Conservation (phyloP, 2,113 vertebrate species). For the Sapayoa aenigma region DNA sequence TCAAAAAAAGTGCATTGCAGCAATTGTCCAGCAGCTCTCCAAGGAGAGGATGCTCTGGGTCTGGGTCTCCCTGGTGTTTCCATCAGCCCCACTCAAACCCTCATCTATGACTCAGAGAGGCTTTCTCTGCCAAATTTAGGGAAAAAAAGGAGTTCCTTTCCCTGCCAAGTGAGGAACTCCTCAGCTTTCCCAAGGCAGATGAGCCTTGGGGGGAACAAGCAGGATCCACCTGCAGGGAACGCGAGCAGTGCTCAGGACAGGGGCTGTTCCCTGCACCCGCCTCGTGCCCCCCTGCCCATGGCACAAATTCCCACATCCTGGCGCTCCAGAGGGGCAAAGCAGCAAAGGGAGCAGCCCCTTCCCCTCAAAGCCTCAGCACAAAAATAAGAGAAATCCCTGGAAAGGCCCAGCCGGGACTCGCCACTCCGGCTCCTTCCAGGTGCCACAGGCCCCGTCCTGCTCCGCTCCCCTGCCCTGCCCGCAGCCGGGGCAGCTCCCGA, state of each 20-base stretch:
- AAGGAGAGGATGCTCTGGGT: neutral
- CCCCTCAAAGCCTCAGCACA: neutral
- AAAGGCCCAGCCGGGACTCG: neutral
- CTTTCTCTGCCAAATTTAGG: neutral
- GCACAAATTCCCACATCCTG: too few relatives aligned
- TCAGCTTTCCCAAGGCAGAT: neutral
- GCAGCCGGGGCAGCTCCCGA: accelerated
- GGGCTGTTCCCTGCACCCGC: neutral
- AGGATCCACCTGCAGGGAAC: neutral
- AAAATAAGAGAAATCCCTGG: neutral
- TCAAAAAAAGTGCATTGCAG: neutral
- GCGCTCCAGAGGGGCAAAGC: neutral
- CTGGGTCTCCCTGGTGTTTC: neutral
- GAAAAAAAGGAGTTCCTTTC: neutral
- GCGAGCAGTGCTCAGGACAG: too few relatives aligned
- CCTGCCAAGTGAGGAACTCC: neutral
- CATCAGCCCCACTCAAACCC: neutral
- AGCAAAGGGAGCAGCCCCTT: neutral
- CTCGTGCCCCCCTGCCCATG: neutral
- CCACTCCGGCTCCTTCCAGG: neutral
- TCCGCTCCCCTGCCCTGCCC: accelerated
- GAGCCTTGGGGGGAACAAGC: neutral
- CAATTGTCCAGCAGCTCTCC: neutral
- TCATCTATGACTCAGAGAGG: neutral
- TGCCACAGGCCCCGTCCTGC: accelerated